A percentile compares a stretch with the other conserved stretches of the same genome.
phyloP scores from a whole-genome alignment of 1,140 invertebrate species.

The Cardiocondyla obscurior region DNA sequence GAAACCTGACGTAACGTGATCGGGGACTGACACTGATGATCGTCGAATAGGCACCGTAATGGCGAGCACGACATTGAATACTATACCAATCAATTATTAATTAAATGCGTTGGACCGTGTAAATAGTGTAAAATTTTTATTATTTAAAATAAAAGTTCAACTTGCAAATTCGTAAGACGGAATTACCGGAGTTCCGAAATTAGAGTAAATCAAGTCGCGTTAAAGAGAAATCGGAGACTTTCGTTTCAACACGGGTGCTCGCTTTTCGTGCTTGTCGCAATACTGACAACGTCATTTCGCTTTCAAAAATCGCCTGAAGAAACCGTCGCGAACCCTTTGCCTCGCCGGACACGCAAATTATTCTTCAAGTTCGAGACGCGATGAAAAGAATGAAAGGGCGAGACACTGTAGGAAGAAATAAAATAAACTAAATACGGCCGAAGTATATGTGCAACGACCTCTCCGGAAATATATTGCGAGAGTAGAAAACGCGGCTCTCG shows the following conservation, averaged over 20 bases:
- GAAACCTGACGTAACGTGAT: slow-evolving; percentile 21
- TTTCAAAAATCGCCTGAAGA: background rate
- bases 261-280: background rate
- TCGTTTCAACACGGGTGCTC: background rate
- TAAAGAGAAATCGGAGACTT: background rate
- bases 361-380: background rate
- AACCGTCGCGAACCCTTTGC: background rate
- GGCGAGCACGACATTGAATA: background rate
- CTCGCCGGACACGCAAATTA: background rate
- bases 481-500: background rate
- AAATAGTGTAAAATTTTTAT: background rate
- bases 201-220: background rate
- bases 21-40: slow-evolving; percentile 8
- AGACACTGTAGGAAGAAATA: background rate
- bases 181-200: background rate
- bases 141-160: background rate
- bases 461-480: background rate
- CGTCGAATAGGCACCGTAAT: background rate
- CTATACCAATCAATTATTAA: background rate
- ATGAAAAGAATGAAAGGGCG: background rate
- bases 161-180: background rate
- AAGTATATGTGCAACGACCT: background rate
- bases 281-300: no score
- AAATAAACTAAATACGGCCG: background rate
- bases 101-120: background rate